Percentiles rank a stretch among this genome's conserved stretches.
These are phyloP conservation scores for Litocranius walleri DNA, from an alignment of 2,113 vertebrate species.

Conservation along the genomic window DNA sequence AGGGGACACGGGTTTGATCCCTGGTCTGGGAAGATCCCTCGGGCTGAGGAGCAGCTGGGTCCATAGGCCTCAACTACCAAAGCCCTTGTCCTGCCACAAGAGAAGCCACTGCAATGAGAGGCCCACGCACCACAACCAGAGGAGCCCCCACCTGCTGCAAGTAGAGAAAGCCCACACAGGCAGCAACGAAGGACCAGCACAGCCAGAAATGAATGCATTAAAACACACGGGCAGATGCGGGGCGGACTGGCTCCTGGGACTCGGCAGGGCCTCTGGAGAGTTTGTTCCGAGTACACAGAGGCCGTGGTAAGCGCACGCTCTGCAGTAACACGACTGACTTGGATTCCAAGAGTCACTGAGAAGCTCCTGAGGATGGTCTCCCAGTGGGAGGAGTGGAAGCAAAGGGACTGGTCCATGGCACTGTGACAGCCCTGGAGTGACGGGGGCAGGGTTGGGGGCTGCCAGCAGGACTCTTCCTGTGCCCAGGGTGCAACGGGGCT, in stretches of 20 bases:
- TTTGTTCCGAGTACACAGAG: too few relatives aligned
- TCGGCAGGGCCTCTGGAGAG: not conserved
- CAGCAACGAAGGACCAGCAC: not conserved
- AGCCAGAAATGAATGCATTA: not conserved
- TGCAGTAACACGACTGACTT: rapidly evolving
- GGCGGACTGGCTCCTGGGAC: rapidly evolving
- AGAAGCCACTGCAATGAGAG: not conserved
- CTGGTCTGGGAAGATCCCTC: not conserved
- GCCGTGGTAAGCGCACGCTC: rapidly evolving
- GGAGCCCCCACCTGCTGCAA: rapidly evolving
- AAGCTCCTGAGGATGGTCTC: not conserved
- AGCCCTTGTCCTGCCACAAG: not conserved
- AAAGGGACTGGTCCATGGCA: not conserved
- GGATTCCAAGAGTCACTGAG: not conserved
- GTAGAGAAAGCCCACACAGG: not conserved
- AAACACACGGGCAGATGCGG: not conserved
- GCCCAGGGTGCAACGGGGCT: too few relatives aligned
- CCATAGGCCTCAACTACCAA: not conserved
- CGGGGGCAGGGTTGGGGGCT: not conserved
- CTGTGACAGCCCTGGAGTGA: not conserved
- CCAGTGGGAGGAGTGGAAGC: not conserved
- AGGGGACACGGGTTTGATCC: not conserved
- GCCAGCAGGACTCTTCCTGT: not conserved
- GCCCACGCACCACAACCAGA: rapidly evolving
- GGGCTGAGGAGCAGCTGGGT: not conserved